phyloP scores from a whole-genome alignment of 2,888 invertebrate species.

The Scaptomyza flava region DNA sequence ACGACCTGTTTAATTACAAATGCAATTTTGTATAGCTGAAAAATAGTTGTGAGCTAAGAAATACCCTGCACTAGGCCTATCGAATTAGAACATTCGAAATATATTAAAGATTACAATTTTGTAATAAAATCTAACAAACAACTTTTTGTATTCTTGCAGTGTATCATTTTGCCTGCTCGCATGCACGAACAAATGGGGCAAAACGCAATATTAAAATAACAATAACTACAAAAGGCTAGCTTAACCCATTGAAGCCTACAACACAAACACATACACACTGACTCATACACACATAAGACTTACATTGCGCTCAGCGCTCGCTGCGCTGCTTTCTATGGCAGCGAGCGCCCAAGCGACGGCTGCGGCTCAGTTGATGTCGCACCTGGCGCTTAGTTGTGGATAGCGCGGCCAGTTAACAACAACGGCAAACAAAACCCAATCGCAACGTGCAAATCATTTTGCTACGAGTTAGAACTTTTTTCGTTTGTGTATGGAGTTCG shows the following conservation, averaged over 20 bases:
- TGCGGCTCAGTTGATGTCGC: constrained; percentile 51
- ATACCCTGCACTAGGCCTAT: neutral
- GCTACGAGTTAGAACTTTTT: constrained; percentile 51
- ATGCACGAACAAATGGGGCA: constrained; percentile 28
- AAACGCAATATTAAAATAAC: constrained; percentile 33
- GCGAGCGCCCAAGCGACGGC: constrained; percentile 47
- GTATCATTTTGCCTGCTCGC: constrained; percentile 1
- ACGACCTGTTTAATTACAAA: constrained; percentile 1
- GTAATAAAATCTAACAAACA: neutral
- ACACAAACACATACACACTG: neutral
- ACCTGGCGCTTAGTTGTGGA: constrained; percentile 75
- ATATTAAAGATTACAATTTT: neutral
- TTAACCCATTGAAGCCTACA: constrained; percentile 59
- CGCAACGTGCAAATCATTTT: constrained; percentile 44
- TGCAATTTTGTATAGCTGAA: neutral
- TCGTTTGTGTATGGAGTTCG: constrained; percentile 26
- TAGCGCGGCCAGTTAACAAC: constrained; percentile 69
- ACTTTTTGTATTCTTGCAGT: constrained; percentile 4
- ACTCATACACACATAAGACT: neutral
- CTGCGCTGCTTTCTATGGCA: constrained; percentile 35
- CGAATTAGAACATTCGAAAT: neutral
- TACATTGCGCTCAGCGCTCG: constrained; percentile 32
- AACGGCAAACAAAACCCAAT: constrained; percentile 59
- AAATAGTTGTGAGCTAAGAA: neutral
- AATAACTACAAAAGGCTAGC: constrained; percentile 26